A percentile compares a stretch with the other conserved stretches of the same genome.
Conservation (phyloP, 1,140 invertebrate species). For the Bombus turneri region DNA sequence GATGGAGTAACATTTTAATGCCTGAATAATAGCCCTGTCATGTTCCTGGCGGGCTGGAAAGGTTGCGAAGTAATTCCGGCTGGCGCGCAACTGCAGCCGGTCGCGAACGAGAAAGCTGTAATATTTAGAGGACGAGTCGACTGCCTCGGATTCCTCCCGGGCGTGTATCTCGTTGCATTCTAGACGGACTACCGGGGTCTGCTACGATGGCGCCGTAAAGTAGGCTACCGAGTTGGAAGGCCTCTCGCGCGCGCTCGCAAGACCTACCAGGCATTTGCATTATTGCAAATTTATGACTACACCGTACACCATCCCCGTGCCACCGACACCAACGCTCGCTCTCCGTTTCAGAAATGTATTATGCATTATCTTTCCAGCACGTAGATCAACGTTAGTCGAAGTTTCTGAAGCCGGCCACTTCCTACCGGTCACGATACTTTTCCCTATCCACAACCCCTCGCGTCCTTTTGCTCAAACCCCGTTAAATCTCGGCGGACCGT, state of each 20-base stretch:
- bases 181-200: slow-evolving; percentile 39
- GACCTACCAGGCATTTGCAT: slow-evolving; percentile 77
- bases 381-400: slow-evolving; percentile 80
- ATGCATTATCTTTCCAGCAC: slow-evolving; percentile 81
- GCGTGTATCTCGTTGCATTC: slow-evolving; percentile 52
- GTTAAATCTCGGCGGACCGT: slow-evolving; percentile 3
- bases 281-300: slow-evolving; percentile 80
- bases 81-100: background rate
- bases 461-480: background rate
- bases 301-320: slow-evolving; percentile 59
- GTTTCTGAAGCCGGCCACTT: slow-evolving; percentile 68
- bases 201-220: slow-evolving; percentile 69
- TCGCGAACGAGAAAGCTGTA: background rate
- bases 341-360: slow-evolving; percentile 75
- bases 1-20: slow-evolving; percentile 57
- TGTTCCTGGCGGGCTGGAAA: slow-evolving; percentile 31
- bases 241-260: slow-evolving; percentile 44
- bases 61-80: slow-evolving; percentile 48
- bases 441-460: background rate
- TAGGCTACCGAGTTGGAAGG: slow-evolving; percentile 74
- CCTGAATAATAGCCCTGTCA: slow-evolving; percentile 42
- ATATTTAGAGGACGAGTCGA: slow-evolving; percentile 22
- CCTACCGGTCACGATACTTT: slow-evolving; percentile 55
- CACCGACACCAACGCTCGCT: slow-evolving; percentile 64
- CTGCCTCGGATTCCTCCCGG: slow-evolving; percentile 44